These are phyloP conservation scores for Cyprinodon variegatus DNA, from an alignment of 2,113 vertebrate species.

Conservation along the genomic window DNA sequence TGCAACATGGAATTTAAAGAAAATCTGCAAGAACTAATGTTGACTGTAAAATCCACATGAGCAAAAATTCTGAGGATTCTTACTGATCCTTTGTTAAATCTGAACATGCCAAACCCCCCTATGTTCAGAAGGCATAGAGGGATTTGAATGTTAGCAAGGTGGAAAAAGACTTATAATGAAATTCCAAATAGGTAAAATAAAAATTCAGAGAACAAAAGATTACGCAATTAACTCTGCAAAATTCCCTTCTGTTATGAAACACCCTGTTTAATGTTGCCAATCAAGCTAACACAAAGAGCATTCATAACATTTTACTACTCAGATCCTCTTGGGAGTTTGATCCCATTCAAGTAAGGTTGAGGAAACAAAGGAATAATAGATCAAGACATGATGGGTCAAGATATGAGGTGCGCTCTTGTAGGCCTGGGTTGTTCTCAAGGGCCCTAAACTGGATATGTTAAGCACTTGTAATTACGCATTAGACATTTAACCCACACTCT, in stretches of 20 bases:
- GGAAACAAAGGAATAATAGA: constrained; percentile 9
- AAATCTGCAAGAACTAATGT: too few species aligned
- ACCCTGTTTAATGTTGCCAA: too few species aligned
- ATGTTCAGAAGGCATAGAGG: too few species aligned
- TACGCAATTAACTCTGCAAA: background rate
- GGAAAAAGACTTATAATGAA: too few species aligned
- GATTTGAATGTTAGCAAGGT: too few species aligned
- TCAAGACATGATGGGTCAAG: constrained; percentile 32
- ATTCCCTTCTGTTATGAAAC: too few species aligned
- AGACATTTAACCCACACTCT: constrained; percentile 30
- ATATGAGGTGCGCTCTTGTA: constrained; percentile 11
- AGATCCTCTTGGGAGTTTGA: constrained; percentile 12
- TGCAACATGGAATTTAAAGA: too few species aligned
- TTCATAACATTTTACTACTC: background rate
- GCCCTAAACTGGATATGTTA: constrained; percentile 30
- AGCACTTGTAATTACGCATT: constrained; percentile 39
- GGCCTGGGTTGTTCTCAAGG: constrained; percentile 34
- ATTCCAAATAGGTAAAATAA: background rate
- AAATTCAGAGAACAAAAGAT: background rate
- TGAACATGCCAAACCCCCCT: too few species aligned
- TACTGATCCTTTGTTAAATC: too few species aligned
- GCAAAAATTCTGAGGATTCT: too few species aligned
- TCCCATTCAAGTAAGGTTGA: constrained; percentile 7
- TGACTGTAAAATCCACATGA: too few species aligned
- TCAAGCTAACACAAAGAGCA: background rate